Percentiles rank a stretch among this genome's conserved stretches.
phyloP scores from a whole-genome alignment of 1,140 invertebrate genomes.

The Globodera rostochiensis region DNA sequence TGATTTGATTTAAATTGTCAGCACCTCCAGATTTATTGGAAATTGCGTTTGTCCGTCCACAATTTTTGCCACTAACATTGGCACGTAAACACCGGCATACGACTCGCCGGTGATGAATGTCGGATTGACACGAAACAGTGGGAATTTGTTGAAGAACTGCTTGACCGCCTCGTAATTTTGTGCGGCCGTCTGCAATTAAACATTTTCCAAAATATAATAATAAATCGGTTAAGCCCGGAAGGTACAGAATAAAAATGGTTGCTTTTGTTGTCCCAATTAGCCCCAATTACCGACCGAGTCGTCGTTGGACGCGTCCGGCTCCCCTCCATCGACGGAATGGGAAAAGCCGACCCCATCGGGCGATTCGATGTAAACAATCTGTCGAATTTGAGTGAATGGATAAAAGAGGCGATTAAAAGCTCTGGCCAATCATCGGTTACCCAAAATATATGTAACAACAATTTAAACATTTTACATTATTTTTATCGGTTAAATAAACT shows the following conservation, averaged over 20 bases:
- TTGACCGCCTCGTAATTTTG: slow-evolving; percentile 68
- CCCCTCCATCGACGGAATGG: slow-evolving; percentile 24
- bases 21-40: slow-evolving; percentile 16
- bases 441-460: no score
- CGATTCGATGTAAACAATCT: slow-evolving; percentile 54
- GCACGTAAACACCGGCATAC: slow-evolving; percentile 67
- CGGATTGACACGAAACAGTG: slow-evolving; percentile 66
- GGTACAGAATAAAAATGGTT: no score
- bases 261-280: no score
- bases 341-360: slow-evolving; percentile 48
- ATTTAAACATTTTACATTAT: no score
- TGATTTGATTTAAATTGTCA: not conserved
- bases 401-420: no score
- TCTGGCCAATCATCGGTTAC: no score
- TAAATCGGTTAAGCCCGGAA: no score
- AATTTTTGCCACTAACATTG: slow-evolving; percentile 68
- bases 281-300: slow-evolving; percentile 8
- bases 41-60: slow-evolving; percentile 38
- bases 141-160: slow-evolving; percentile 69
- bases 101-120: slow-evolving; percentile 68
- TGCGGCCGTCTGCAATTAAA: slow-evolving; percentile 53
- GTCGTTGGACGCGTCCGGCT: slow-evolving; percentile 35
- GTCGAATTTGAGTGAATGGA: slow-evolving; percentile 5
- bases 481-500: no score
- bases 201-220: not conserved